Evolutionary conservation across 2,113 vertebrate genomes (phyloP).

Genomic region (Ciconia maguari): DNA sequence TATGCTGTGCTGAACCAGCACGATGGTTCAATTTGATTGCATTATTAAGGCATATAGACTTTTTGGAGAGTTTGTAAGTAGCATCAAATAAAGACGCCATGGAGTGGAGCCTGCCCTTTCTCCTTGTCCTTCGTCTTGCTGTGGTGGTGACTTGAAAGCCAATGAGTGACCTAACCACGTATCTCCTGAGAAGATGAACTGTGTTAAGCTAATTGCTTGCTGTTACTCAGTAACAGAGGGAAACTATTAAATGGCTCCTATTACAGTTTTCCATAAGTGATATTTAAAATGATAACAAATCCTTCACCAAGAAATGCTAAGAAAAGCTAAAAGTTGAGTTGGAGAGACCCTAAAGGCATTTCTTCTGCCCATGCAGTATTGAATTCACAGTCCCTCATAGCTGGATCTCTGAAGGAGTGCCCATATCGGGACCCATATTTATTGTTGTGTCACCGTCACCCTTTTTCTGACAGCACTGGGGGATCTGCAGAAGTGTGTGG

Average conservation of each 20-base stretch:
- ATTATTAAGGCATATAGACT: not conserved
- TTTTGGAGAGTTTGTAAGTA: not conserved
- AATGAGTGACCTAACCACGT: not conserved
- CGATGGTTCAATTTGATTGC: not conserved
- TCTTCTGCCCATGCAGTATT: not conserved
- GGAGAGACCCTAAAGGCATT: not conserved
- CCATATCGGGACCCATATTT: not conserved
- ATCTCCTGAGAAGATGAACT: constrained; percentile 18
- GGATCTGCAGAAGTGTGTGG: not conserved
- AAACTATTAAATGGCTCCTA: constrained; percentile 32
- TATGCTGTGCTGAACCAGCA: not conserved
- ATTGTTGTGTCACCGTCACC: not conserved
- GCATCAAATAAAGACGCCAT: not conserved
- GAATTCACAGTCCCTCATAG: not conserved
- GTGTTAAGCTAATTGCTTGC: constrained; percentile 11
- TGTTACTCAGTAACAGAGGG: constrained; percentile 22
- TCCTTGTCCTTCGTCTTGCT: not conserved
- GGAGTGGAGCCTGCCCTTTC: not conserved
- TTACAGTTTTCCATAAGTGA: constrained; percentile 15
- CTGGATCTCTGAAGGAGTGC: not conserved
- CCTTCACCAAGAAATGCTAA: constrained; percentile 13
- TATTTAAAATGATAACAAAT: constrained; percentile 45
- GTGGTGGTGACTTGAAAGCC: not conserved
- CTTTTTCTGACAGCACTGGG: not conserved
- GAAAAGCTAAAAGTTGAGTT: not conserved